Base-by-base conservation (phyloP, 2,888 invertebrate genomes). In the Sphaerophoria taeniata region DNA sequence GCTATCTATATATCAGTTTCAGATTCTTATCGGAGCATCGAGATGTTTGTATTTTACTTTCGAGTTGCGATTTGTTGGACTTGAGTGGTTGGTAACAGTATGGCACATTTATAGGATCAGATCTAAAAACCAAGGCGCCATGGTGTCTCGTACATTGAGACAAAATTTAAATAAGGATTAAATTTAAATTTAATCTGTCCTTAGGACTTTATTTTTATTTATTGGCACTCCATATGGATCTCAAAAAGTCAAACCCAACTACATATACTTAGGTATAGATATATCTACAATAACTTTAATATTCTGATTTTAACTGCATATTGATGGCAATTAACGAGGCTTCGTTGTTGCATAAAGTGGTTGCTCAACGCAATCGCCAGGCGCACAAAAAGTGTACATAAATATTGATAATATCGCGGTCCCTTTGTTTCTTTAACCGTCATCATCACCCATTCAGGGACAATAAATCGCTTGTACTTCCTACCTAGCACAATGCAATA, bases 201-300 rank as follows among this genome's bases (percentile, higher is more conserved):
- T 36, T 36, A 73, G 76, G 67, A 74, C 70, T 63, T 24, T 24
- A 39, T 36, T 70, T 39, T 85, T 83, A 87, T 87, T 87, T 87
- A 87, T 87, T 24, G 34, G 65, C 86, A 87, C 84, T 87, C 75
- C 79, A 80, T 80, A 60, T 87, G n/a, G 84, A 85, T 80, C 80
- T 76, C 70, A 85, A 83, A 74, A 49, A 1, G 1, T 24, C 24
- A n/a, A n/a, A n/a, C n/a, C n/a, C n/a, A n/a, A n/a, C n/a, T n/a
- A n/a, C n/a, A n/a, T n/a, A n/a, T n/a, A n/a, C n/a, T n/a, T n/a
- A n/a, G n/a, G n/a, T n/a, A n/a, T n/a, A n/a, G n/a, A n/a, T n/a
- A n/a, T n/a, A n/a, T n/a, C 24, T 24, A 69, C 61, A 58, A 72
- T 72, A 76, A 61, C 33, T 70, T 24, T 24, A 24, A 70, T 60